Base-by-base conservation (phyloP, 2,888 invertebrate genomes). In the Melinopterus prodromus region DNA sequence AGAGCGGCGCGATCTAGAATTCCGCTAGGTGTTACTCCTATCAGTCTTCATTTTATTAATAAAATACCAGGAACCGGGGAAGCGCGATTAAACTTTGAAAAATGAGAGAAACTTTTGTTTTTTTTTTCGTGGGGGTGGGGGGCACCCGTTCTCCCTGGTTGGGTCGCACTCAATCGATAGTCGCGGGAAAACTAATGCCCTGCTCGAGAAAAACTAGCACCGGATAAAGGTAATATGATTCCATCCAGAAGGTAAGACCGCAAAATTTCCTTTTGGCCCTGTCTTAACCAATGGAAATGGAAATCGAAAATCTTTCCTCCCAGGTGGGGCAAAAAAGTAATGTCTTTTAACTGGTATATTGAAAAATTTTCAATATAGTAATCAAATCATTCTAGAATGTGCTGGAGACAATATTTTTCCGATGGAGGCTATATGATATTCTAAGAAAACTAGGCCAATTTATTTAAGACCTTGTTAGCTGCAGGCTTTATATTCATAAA, bases 41-140 rank as follows among this genome's bases (percentile, higher is more conserved):
- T 71, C 71, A 71, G 71, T 71, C 71, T 71, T 71, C 71, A 71
- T 71, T 71, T 71, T 71, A 71, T 71, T 71, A 71, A 71, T 71
- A 71, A 71, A 71, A 71, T 35, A 71, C 71, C 71, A 35, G 71
- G 71, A 71, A 15, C 26, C 71, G 71, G 71, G 26, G 71, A 16
- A 26, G 16, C 35, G 71, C 71, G 71, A 71, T 71, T 71, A 71
- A 71, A 71, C 71, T 71, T 71, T 71, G 71, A 71, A 71, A 71
- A 71, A 71, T 71, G 71, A 71, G 71, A 71, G 71, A 71, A 71
- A 71, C 71, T 71, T 71, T 71, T 71, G 71, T 71, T 71, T 71
- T 71, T 71, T 35, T 35, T 71, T n/a, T n/a, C n/a, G 35, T 16
- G 71, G 26, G 26, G 71, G 71, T 26, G 71, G 16, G 26, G 71